Evolutionary conservation across 64 coral and sea anemone species (phyloP), one percentile per base, ranked within the genome.

Genomic region (Dendrophyllia cribrosa): DNA sequence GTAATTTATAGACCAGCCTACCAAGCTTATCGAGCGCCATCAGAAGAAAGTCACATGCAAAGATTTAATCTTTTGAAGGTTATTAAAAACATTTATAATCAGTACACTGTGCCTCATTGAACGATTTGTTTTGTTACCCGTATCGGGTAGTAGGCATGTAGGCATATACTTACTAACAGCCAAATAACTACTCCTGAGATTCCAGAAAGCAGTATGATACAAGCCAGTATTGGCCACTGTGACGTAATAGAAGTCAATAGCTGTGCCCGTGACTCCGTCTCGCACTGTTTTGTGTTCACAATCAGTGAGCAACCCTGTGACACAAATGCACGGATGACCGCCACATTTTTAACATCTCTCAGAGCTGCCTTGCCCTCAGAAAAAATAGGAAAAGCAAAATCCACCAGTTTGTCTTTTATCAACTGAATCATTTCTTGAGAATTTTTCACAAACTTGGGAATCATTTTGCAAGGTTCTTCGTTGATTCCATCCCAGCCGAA

Each of bases 161-260:
- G 62, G 6, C 11, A 80, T 19, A 4, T 26, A 61, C 91, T 72
- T 72, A 93, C 91, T 84, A 93, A 88, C 20, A 86, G 63, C 91
- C 91, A 93, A n/a, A 93, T 65, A 45, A 66, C 66, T 9, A 93
- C 78, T 9, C 91, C 91, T 19, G 91, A 75, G 78, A 93, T 87
- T 1, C 72, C 72, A 14, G 84, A 63, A 4, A 93, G 75, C 9
- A 93, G 52, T 19, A 93, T 63, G 43, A 83, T 49, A 49, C 44
- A 66, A 48, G 61, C 79, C 43, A 83, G 43, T 23, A 84, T 67
- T 23, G 62, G 80, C 62, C 80, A 84, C 44, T 84, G 80, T 84
- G 80, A 84, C 17, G 20, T 84, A 23, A 84, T 84, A 13, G 80
- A 84, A 67, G 80, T 50, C 43, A 84, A 23, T 51, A 84, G 49